Base-by-base conservation (phyloP, 2,888 invertebrate genomes). In the Taenaris catops region DNA sequence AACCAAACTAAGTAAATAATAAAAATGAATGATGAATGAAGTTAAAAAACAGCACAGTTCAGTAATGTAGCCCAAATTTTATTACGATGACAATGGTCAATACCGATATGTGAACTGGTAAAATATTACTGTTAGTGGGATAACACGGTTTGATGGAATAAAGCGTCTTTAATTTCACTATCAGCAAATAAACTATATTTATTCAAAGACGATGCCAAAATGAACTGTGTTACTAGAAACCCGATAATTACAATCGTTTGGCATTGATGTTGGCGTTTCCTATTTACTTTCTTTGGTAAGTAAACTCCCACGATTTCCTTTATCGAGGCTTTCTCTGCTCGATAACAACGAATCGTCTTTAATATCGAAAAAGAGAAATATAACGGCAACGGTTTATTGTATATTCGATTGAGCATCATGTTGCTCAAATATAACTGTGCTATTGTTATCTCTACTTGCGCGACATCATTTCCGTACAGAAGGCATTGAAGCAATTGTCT, bases 231-330 rank as follows among this genome's bases (percentile, higher is more conserved):
- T 60, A 60, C 64, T 69, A 63, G 68, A 70, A 71, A 69, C 59
- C 53, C 58, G 58, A 54, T 58, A 56, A 48, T 48, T 56, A 56
- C 61, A 64, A 67, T 67, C 25, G 35, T 16, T 52, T 51, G 49
- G 58, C 63, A 54, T 51, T 51, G 50, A 51, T 54, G 55, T 55
- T 56, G 46, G 45, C 54, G 58, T 61, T 62, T 61, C 58, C 51
- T 65, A 55, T 55, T 58, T 64, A 71, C 75, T 78, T 79, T 81
- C 76, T 64, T 75, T 63, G 53, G 35, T 38, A 54, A 58, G 54
- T 34, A 43, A 49, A 58, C 63, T 84, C 83, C 74, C 83, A 84
- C 83, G 83, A 79, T 83, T 80, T 80, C 72, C 73, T 72, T 63
- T 65, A 78, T 78, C 62, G 63, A 64, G 55, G 74, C 78, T 78